Conservation (phyloP, 2,888 invertebrate genomes). For the Lithophane socia region DNA sequence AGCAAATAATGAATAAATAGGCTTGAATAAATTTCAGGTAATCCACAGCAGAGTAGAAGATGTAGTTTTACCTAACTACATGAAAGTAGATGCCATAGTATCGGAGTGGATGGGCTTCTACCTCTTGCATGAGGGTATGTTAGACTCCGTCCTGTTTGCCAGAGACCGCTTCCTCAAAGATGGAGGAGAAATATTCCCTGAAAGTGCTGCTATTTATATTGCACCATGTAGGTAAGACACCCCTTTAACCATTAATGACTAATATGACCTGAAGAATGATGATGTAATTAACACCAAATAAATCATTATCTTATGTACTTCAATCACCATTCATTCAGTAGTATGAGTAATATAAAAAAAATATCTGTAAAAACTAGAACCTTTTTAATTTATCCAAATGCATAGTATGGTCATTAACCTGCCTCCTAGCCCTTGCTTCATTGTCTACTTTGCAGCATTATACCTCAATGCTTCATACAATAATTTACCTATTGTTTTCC, state of each 20-base stretch:
- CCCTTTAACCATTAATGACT: no score
- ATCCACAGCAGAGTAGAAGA: slow-evolving; percentile 95
- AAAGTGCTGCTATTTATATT: slow-evolving; percentile 90
- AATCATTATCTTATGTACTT: neutral
- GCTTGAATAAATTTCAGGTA: slow-evolving; percentile 84
- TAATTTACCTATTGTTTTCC: slow-evolving; percentile 25
- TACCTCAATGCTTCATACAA: neutral
- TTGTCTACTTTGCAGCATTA: neutral
- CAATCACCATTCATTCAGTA: neutral
- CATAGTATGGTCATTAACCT: neutral
- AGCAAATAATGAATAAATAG: no score
- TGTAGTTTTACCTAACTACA: slow-evolving; percentile 91
- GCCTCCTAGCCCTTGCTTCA: neutral
- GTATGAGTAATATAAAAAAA: neutral
- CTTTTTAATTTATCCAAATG: neutral
- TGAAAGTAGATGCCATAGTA: slow-evolving; percentile 96
- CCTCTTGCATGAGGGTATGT: slow-evolving; percentile 98
- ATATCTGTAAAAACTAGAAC: no score
- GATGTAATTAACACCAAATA: no score
- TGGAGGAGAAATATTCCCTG: slow-evolving; percentile 94
- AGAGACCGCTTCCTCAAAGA: slow-evolving; percentile 95
- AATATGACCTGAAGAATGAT: no score
- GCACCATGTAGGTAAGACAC: slow-evolving; percentile 92
- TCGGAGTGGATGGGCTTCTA: slow-evolving; percentile 99
- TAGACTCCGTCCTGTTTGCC: slow-evolving; percentile 96